A percentile compares a stretch with the other conserved stretches of the same genome.
Conservation (phyloP, 2,888 invertebrate genomes). For the Tanytarsus gracilentus region DNA sequence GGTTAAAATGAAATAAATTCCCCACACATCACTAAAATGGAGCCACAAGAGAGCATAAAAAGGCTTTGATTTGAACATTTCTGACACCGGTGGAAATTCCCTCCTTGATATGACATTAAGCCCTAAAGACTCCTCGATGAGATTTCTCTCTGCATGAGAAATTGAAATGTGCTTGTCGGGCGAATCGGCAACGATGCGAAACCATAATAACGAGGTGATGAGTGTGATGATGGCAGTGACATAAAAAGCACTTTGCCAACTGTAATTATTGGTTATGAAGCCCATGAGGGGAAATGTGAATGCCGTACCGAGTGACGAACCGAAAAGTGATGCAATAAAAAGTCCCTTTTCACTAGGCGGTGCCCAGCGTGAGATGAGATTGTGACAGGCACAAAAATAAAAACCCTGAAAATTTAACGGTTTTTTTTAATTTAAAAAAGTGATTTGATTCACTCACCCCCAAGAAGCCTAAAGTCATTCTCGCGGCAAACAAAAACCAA, state of each 20-base stretch:
- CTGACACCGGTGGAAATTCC: conserved; percentile 48
- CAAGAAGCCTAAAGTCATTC: not conserved
- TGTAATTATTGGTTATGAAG: conserved; percentile 46
- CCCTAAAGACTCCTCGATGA: conserved; percentile 48
- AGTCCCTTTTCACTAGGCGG: conserved; percentile 56
- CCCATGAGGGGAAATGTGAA: conserved; percentile 52
- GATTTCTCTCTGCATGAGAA: conserved; percentile 48
- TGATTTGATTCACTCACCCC: not conserved
- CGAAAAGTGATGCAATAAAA: conserved; percentile 54
- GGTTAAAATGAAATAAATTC: conserved; percentile 58
- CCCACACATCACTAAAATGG: conserved; percentile 60
- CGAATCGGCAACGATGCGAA: conserved; percentile 49
- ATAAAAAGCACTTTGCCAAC: conserved; percentile 55
- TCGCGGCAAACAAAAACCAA: not conserved
- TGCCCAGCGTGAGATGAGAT: conserved; percentile 53
- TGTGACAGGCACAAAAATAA: conserved; percentile 53
- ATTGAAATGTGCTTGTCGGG: conserved; percentile 52
- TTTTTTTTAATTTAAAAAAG: not conserved
- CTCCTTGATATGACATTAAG: conserved; percentile 46
- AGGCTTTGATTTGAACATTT: conserved; percentile 51
- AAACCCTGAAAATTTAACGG: conserved; percentile 45
- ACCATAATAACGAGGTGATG: conserved; percentile 49
- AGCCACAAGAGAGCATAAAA: conserved; percentile 52
- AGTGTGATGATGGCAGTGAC: conserved; percentile 47
- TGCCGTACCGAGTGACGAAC: conserved; percentile 56